phyloP scores from a whole-genome alignment of 2,113 vertebrate genomes.

The Thalassarche chlororhynchos region DNA sequence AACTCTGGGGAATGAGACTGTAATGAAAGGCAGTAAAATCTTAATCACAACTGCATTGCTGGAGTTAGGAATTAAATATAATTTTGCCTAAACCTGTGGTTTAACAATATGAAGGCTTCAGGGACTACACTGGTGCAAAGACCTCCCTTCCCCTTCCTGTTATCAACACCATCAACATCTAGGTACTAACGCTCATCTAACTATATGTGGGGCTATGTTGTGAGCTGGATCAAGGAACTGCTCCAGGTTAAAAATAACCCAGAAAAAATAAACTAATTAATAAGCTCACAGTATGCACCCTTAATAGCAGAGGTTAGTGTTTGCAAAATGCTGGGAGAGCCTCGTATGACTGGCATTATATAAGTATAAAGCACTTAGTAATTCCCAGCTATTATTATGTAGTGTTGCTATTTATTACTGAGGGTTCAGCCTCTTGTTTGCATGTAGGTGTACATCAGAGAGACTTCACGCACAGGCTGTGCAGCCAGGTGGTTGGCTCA shows the following conservation, averaged over 20 bases:
- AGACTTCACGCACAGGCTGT: background rate
- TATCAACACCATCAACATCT: background rate
- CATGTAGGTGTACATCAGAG: background rate
- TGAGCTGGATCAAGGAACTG: background rate
- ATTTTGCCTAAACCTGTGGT: background rate
- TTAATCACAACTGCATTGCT: background rate
- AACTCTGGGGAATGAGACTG: background rate
- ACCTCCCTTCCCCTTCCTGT: background rate
- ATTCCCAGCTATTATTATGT: background rate
- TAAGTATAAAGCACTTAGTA: background rate
- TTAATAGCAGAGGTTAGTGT: background rate
- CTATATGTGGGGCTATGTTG: background rate
- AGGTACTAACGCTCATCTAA: background rate
- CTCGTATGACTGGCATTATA: background rate
- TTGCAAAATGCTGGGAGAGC: background rate
- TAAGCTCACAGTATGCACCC: background rate
- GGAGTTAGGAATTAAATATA: background rate
- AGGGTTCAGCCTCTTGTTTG: conserved; percentile 14
- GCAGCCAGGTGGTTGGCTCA: background rate
- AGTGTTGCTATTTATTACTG: conserved; percentile 12
- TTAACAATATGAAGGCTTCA: background rate
- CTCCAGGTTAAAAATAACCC: conserved; percentile 7
- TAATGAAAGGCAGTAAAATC: conserved; percentile 48
- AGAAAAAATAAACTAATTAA: conserved; percentile 24
- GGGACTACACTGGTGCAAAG: background rate